Evolutionary conservation across 1,140 invertebrate genomes (phyloP).

Genomic region (Drosophila nebulosa): DNA sequence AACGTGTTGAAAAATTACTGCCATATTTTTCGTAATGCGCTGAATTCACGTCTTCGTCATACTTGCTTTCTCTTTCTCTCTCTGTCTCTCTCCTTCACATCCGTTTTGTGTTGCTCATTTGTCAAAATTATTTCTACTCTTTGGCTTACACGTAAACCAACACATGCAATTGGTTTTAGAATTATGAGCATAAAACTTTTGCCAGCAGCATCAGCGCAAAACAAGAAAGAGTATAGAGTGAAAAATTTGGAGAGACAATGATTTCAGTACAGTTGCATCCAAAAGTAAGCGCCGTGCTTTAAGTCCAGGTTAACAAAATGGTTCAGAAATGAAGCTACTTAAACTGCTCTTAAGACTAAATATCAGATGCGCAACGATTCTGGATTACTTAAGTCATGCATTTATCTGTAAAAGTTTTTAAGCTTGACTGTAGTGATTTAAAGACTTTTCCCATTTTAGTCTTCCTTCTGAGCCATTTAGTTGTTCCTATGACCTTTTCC

Average conservation of each 20-base stretch:
- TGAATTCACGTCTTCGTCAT: conserved; percentile 5
- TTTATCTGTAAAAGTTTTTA: no score
- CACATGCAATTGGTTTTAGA: conserved; percentile 16
- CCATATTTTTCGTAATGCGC: conserved; percentile 65
- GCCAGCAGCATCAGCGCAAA: conserved; percentile 59
- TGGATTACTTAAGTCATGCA: no score
- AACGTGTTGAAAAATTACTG: conserved; percentile 62
- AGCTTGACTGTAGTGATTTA: no score
- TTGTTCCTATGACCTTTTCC: not conserved
- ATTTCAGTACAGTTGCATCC: conserved; percentile 29
- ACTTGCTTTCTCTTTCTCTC: no score
- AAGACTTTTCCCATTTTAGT: not conserved
- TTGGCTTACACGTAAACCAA: conserved; percentile 45
- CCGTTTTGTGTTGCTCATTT: conserved; percentile 40
- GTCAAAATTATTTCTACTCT: conserved; percentile 58
- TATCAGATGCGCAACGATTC: no score
- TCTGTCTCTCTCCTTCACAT: not conserved
- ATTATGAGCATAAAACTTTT: conserved; percentile 30
- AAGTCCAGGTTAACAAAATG: conserved; percentile 27
- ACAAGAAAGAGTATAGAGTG: not conserved
- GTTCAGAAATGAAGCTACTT: conserved; percentile 13
- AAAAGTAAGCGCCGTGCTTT: conserved; percentile 62
- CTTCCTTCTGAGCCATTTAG: not conserved
- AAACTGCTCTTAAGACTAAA: no score
- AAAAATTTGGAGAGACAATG: conserved; percentile 19